A percentile compares a stretch with the other conserved stretches of the same genome.
These are phyloP conservation scores for Malurus melanocephalus DNA, from an alignment of 2,113 vertebrate species.

Conservation along the genomic window DNA sequence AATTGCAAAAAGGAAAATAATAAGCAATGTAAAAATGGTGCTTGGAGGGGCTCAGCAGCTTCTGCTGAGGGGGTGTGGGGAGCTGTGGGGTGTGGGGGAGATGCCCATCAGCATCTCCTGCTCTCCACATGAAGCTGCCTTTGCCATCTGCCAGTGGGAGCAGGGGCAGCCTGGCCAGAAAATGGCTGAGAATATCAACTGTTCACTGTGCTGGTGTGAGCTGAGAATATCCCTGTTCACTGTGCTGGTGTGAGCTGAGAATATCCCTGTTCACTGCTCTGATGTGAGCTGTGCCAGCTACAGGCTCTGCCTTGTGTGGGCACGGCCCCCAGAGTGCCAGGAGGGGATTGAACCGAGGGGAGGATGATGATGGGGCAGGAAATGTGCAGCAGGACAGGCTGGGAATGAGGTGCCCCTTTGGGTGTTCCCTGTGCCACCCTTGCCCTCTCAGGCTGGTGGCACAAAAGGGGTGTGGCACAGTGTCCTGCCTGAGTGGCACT, in stretches of 20 bases:
- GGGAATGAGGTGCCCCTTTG: neutral
- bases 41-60: neutral
- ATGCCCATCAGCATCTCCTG: constrained; percentile 21
- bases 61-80: neutral
- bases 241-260: neutral
- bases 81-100: neutral
- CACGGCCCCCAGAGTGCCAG: neutral
- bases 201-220: neutral
- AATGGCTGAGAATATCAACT: neutral
- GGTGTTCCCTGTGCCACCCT: rapidly evolving
- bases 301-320: neutral
- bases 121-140: neutral
- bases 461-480: rapidly evolving
- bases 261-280: neutral
- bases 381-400: neutral
- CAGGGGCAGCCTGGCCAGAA: constrained; percentile 24
- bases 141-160: constrained; percentile 45
- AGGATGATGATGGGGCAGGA: rapidly evolving
- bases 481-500: neutral
- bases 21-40: neutral
- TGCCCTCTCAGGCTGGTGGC: neutral
- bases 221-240: neutral
- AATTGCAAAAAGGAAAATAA: constrained; percentile 1
- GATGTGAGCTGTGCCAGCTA: neutral
- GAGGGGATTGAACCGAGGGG: no score